A percentile compares a stretch with the other conserved stretches of the same genome.
These are phyloP conservation scores for Actenoides hombroni DNA, from an alignment of 2,113 vertebrate genomes.

Conservation along the genomic window DNA sequence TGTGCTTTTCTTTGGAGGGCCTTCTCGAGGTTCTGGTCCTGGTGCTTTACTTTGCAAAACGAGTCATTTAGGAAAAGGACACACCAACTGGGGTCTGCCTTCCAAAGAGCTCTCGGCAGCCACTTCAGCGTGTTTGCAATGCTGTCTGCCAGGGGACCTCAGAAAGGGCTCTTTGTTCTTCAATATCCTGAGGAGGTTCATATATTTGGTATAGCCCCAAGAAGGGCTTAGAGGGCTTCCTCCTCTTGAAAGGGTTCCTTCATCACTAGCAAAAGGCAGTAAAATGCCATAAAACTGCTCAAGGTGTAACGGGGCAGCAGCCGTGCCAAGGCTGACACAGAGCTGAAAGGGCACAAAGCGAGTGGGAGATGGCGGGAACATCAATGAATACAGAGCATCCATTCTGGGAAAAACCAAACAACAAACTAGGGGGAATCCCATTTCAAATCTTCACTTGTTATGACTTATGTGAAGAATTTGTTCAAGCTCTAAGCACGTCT, in stretches of 20 bases:
- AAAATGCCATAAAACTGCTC: not conserved
- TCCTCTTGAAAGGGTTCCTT: conserved; percentile 8
- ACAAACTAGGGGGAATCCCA: not conserved
- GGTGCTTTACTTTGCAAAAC: not conserved
- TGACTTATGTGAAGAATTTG: accelerated
- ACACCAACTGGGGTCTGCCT: not conserved
- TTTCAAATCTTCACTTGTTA: not conserved
- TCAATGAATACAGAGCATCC: not conserved
- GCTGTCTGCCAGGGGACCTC: not conserved
- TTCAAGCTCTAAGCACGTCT: not conserved
- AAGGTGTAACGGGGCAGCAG: not conserved
- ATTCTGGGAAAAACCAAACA: too few species aligned
- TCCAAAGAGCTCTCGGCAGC: not conserved
- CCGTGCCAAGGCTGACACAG: not conserved
- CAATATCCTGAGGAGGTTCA: not conserved
- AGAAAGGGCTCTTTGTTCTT: conserved; percentile 42
- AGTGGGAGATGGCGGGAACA: not conserved
- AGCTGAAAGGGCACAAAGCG: not conserved
- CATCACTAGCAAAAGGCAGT: not conserved
- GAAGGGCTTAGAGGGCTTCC: not conserved
- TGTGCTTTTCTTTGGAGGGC: not conserved
- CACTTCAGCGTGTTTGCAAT: not conserved
- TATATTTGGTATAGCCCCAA: not conserved
- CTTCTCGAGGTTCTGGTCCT: not conserved
- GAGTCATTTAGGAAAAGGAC: not conserved